Evolutionary conservation across 1,140 invertebrate species (phyloP), one percentile per base, ranked within the genome.

Genomic region (Drosophila mauritiana): DNA sequence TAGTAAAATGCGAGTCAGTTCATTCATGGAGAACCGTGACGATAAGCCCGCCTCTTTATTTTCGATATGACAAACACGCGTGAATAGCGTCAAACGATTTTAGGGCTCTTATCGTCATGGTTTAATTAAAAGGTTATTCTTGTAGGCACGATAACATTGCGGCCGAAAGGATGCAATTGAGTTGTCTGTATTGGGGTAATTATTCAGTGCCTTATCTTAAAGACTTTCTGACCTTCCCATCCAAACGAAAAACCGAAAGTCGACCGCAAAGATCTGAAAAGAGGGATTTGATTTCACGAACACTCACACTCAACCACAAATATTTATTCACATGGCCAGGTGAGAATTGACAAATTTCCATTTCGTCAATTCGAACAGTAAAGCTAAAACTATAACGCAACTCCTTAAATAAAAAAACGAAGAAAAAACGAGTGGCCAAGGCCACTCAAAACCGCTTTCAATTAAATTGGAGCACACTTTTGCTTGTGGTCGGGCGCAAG

Each of bases 121-220:
- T 72, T 91, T 91, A 91, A 91, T 91, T 91, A 91, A 91, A 91
- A 91, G 89, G 89, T 89, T 91, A 91, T 91, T 91, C 89, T 74
- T 91, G 89, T 91, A 83, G 42, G 59, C 57, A 55, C 64, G 77
- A 74, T 74, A 68, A 53, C 63, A 40, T 27, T 31, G 10, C 34
- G 25, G 10, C 42, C 40, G 11, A 43, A 53, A 51, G 49, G 49
- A 58, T 76, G 65, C 79, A 77, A 85, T 86, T 85, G 78, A 85
- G 73, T 67, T 78, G 78, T 80, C 64, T 59, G 55, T 34, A 20
- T 15, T 27, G 17, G 17, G 15, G 53, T 58, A 45, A 56, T 68
- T 67, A 59, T 51, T 55, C 45, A 25, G 7, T 37, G 27, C 7
- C 39, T 73, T 83, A 88, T 88, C 84, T 88, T 89, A 88, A 88